Evolutionary conservation across 1,140 invertebrate species (phyloP).

Genomic region (Ladona fulva): DNA sequence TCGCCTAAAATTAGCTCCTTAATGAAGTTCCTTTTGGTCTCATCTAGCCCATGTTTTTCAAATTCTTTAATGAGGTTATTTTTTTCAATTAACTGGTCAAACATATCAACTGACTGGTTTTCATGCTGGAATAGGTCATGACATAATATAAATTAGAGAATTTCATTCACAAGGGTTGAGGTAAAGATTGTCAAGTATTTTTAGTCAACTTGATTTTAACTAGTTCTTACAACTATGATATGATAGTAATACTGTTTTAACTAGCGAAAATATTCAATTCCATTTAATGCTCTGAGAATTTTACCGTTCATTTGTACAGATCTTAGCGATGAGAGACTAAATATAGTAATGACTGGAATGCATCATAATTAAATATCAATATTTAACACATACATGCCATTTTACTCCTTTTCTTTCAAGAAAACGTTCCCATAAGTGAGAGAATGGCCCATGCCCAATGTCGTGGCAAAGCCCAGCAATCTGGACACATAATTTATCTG

Average conservation of each 20-base stretch:
- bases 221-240: no score
- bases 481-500: slow-evolving; percentile 29
- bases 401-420: slow-evolving; percentile 29
- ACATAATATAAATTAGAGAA: no score
- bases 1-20: slow-evolving; percentile 38
- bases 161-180: no score
- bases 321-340: no score
- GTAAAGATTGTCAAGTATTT: no score
- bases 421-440: slow-evolving; percentile 48
- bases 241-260: no score
- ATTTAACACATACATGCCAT: slow-evolving; percentile 32
- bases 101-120: slow-evolving; percentile 36
- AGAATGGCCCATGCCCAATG: slow-evolving; percentile 57
- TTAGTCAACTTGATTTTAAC: no score
- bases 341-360: no score
- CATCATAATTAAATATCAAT: background rate
- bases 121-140: slow-evolving; percentile 37
- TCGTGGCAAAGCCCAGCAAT: slow-evolving; percentile 61
- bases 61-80: slow-evolving; percentile 28
- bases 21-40: slow-evolving; percentile 36
- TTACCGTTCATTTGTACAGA: no score
- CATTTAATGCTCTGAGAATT: no score
- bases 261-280: no score
- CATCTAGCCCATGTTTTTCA: slow-evolving; percentile 26
- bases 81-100: slow-evolving; percentile 38